Base-by-base conservation (phyloP, 2,797 vertebrate species). In the Oophaga sylvatica region DNA sequence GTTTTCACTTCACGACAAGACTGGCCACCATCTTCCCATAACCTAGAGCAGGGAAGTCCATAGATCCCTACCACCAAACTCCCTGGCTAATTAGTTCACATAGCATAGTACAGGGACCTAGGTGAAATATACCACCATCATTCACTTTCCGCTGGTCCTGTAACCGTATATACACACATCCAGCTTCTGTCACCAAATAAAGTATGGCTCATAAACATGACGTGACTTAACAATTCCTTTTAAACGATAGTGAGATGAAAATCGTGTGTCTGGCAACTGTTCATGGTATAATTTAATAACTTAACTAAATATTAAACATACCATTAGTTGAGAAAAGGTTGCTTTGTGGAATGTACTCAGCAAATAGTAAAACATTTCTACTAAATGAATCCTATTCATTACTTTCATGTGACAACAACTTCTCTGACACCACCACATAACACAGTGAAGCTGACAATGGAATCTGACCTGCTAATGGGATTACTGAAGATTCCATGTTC, bases 391-490 rank as follows among this genome's bases (percentile, higher is more conserved):
- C 17, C 1, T 10, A 12, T 73, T 73, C 17, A 73, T 73, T 45
- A 56, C 12, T 56, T 77, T 56, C n/a, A 56, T 56, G 13, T 77
- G 83, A 77, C 83, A 65, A 16, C 35, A 8, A 70, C 45, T 3
- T 56, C 73, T 48, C 2, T 81, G 41, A 81, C 80, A 48, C 35
- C 62, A 48, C 4, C 35, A 81, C 29, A 81, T 45, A 29, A 10
- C 59, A 53, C 71, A 63, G 9, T 53, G 35, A 26, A 29, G 31
- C 22, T 10, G 59, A 26, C 80, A n/a, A 7, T 53, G 41, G 17
- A 76, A 78, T 77, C 59, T 80, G 65, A 80, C 65, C 31, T 81
- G 31, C 22, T 80, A 71, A 86, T 80, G 62, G 65, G 84, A 79
- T 86, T 80, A 57, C 45, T 80, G 77, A 41, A 26, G 63, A 80